A percentile compares a stretch with the other conserved stretches of the same genome.
Conservation (phyloP, 2,797 vertebrate genomes). For the Enteromius viviparus region DNA sequence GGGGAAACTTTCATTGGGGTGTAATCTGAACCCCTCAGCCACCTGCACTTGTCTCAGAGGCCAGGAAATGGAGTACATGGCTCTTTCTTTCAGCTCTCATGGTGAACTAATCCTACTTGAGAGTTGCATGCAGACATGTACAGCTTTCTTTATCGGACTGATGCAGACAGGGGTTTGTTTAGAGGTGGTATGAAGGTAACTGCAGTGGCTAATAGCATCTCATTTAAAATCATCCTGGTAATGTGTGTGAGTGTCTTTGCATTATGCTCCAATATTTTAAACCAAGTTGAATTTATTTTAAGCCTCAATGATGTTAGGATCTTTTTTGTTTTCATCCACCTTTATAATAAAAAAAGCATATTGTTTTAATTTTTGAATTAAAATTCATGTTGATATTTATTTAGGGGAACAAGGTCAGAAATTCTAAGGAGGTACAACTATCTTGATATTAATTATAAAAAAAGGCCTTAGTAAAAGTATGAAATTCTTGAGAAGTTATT, state of each 20-base stretch:
- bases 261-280: background rate
- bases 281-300: background rate
- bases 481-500: background rate
- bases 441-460: background rate
- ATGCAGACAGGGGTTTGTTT: slow-evolving; percentile 36
- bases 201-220: background rate
- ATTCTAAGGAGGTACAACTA: background rate
- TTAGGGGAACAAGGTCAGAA: background rate
- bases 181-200: slow-evolving; percentile 34
- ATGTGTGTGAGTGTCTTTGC: background rate
- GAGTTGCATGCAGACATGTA: slow-evolving; percentile 52
- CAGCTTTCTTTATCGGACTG: slow-evolving; percentile 33
- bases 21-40: slow-evolving; percentile 74
- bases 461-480: background rate
- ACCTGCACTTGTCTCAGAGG: slow-evolving; percentile 74
- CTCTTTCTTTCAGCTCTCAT: slow-evolving; percentile 42
- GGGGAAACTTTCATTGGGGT: slow-evolving; percentile 64
- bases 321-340: background rate
- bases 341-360: background rate
- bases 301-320: background rate
- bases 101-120: slow-evolving; percentile 49
- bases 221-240: slow-evolving; percentile 1
- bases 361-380: background rate
- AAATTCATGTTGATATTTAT: background rate
- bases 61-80: slow-evolving; percentile 60